Evolutionary conservation across 2,797 vertebrate species (phyloP).

Genomic region (Manis pentadactyla): DNA sequence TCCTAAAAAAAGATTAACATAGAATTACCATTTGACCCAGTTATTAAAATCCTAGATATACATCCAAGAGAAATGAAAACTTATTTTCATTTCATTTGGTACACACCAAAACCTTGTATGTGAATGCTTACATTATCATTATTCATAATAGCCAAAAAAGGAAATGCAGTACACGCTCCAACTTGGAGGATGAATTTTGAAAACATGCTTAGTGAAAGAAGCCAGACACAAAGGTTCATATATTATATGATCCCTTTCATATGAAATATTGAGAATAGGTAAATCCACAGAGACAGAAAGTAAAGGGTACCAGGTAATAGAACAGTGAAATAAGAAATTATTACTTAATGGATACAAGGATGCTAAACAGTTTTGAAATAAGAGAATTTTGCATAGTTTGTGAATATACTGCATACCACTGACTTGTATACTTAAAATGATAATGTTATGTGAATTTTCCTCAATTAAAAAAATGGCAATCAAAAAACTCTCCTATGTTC

Average conservation of each 20-base stretch:
- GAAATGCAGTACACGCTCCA: background rate
- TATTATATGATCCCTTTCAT: background rate
- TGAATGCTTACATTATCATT: background rate
- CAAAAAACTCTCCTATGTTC: background rate
- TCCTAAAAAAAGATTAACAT: background rate
- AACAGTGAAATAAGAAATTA: background rate
- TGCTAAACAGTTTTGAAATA: background rate
- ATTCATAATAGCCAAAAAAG: background rate
- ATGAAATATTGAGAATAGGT: background rate
- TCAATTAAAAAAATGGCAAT: background rate
- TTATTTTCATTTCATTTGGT: background rate
- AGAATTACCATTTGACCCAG: background rate
- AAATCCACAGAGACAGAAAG: background rate
- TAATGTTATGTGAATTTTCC: background rate
- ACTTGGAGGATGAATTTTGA: background rate
- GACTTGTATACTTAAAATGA: background rate
- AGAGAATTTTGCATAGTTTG: background rate
- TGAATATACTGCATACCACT: background rate
- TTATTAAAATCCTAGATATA: background rate
- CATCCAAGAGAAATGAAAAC: background rate
- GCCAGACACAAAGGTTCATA: background rate
- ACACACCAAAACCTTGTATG: background rate
- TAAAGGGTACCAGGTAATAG: background rate
- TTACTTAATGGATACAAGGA: background rate
- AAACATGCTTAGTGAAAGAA: conserved; percentile 8